Percentiles rank a stretch among this genome's conserved stretches.
These are phyloP conservation scores for Embidobia sp. DNA, from an alignment of 2,888 invertebrate species.

Conservation along the genomic window DNA sequence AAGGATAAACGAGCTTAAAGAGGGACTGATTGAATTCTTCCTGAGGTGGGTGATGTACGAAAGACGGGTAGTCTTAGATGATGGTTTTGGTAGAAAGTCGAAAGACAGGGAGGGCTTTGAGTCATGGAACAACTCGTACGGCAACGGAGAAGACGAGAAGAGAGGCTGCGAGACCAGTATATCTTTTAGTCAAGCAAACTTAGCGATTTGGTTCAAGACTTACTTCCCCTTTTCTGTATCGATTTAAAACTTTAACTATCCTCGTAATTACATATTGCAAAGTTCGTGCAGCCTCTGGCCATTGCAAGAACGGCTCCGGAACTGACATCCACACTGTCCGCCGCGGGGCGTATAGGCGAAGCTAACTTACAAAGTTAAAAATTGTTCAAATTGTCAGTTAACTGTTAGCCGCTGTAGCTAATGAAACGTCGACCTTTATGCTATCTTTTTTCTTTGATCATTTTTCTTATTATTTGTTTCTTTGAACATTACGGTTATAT, in stretches of 20 bases:
- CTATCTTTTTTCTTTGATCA: slow-evolving; percentile 53
- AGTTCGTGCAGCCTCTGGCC: slow-evolving; percentile 71
- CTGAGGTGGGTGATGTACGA: slow-evolving; percentile 56
- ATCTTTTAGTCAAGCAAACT: slow-evolving; percentile 61
- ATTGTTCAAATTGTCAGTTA: slow-evolving; percentile 80
- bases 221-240: slow-evolving; percentile 70
- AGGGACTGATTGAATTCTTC: slow-evolving; percentile 66
- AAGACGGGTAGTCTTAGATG: slow-evolving; percentile 53
- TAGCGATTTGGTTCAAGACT: slow-evolving; percentile 59
- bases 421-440: slow-evolving; percentile 75
- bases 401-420: slow-evolving; percentile 78
- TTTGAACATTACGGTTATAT: slow-evolving; percentile 36
- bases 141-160: slow-evolving; percentile 27
- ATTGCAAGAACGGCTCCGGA: slow-evolving; percentile 59
- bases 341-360: slow-evolving; percentile 59
- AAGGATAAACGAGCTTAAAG: slow-evolving; percentile 60
- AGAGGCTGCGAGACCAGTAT: slow-evolving; percentile 34
- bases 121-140: slow-evolving; percentile 30
- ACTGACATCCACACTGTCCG: slow-evolving; percentile 68
- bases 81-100: slow-evolving; percentile 47
- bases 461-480: slow-evolving; percentile 52
- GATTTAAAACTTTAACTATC: slow-evolving; percentile 79
- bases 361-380: slow-evolving; percentile 78
- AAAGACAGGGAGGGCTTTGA: slow-evolving; percentile 21
- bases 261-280: slow-evolving; percentile 78